These are phyloP conservation scores for Sicus ferrugineus DNA, from an alignment of 2,888 invertebrate species.

Conservation along the genomic window DNA sequence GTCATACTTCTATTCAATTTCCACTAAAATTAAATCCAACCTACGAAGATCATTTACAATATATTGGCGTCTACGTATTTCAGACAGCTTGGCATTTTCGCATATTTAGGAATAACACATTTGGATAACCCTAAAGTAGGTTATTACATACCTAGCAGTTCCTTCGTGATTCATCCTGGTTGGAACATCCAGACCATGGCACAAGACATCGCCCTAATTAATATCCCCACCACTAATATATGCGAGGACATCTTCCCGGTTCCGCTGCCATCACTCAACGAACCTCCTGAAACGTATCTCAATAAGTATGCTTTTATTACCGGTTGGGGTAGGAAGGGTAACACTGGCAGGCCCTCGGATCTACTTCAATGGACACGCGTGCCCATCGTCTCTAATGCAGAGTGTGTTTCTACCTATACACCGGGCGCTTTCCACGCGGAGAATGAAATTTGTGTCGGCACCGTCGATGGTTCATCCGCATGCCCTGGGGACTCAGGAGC, in stretches of 20 bases:
- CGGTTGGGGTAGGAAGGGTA: background rate
- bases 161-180: no score
- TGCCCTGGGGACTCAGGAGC: constrained; percentile 56
- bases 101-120: no score
- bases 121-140: no score
- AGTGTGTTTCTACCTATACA: constrained; percentile 42
- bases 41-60: no score
- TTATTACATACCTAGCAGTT: no score
- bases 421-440: background rate
- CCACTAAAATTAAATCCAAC: no score
- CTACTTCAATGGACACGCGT: constrained; percentile 44
- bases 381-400: constrained; percentile 46
- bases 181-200: no score
- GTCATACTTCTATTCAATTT: no score
- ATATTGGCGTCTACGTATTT: no score
- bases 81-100: no score
- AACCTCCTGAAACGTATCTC: background rate
- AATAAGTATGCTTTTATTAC: background rate
- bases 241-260: background rate
- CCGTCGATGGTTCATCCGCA: background rate
- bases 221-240: background rate
- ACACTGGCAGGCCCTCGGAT: background rate
- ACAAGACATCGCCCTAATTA: background rate
- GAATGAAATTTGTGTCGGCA: background rate
- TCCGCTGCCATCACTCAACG: background rate